Base-by-base conservation (phyloP, 1,140 invertebrate genomes). In the Eufriesea mexicana region DNA sequence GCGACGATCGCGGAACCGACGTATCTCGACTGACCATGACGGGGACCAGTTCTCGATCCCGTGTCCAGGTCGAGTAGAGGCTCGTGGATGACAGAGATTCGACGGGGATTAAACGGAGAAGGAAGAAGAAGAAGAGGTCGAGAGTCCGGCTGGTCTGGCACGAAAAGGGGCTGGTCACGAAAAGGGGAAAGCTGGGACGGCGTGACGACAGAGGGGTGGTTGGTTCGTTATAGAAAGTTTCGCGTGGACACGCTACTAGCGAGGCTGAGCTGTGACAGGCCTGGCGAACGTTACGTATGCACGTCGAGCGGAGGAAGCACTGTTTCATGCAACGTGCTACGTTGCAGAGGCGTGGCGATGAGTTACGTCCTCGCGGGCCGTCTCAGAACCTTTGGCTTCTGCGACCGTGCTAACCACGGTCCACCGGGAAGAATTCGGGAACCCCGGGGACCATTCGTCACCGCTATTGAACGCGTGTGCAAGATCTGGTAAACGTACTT, bases 321-420 rank as follows among this genome's bases (percentile, higher is more conserved):
- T 82, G 79, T 64, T 66, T 82, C 79, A 82, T 82, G 79, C 79
- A 76, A 82, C 73, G 79, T 67, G 79, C 72, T 82, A 82, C 79
- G 79, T 82, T 76, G 73, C 79, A 76, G 79, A 82, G 79, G 79
- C 79, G 79, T 82, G 79, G 79, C 79, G 79, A 82, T 82, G 79
- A 82, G 79, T 82, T 82, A 82, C 79, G 79, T 82, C 54, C 79
- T 76, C 79, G 74, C 73, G 64, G 59, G 49, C 68, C 55, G 61
- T 25, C 61, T 62, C 42, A 57, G 73, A 82, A 28, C 72, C 72
- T 67, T 82, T 76, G 72, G 51, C 61, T 76, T 51, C 79, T 57
- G 62, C 79, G n/a, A 67, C 79, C 47, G 72, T 55, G 42, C 47
- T 80, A 80, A n/a, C 79, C 79, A 76, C 72, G 79, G 72, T 81